A percentile compares a stretch with the other conserved stretches of the same genome.
Evolutionary conservation across 92 coral and sea anemone genomes (phyloP).

Genomic region (Epizoanthus illoricatus): DNA sequence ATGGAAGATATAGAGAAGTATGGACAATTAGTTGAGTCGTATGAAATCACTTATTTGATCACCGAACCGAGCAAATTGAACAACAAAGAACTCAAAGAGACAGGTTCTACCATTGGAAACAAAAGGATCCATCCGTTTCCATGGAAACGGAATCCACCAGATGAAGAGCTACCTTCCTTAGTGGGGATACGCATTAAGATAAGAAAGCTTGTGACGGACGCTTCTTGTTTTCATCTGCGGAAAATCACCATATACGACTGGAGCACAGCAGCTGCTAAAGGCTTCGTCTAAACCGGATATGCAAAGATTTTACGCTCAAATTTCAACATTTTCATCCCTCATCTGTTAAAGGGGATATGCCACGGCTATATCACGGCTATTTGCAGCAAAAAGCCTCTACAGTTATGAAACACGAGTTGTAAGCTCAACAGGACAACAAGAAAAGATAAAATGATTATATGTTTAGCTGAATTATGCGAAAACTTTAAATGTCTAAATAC

Average conservation of each 20-base stretch:
- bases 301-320: too few species aligned
- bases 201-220: slow-evolving; percentile 50
- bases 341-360: too few species aligned
- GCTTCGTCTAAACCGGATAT: slow-evolving; percentile 1
- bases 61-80: slow-evolving; percentile 14
- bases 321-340: too few species aligned
- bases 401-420: too few species aligned
- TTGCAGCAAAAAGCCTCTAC: too few species aligned
- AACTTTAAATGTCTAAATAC: too few species aligned
- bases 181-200: slow-evolving; percentile 55
- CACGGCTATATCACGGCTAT: too few species aligned
- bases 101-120: slow-evolving; percentile 71
- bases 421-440: too few species aligned
- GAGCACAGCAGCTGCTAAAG: slow-evolving; percentile 53
- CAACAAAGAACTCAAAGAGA: neutral
- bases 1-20: slow-evolving; percentile 66
- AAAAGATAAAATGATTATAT: too few species aligned
- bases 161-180: slow-evolving; percentile 17
- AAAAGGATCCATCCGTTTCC: slow-evolving; percentile 83
- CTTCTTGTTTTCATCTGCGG: slow-evolving; percentile 42
- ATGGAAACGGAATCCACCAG: neutral
- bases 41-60: slow-evolving; percentile 48
- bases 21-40: slow-evolving; percentile 66
- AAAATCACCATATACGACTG: slow-evolving; percentile 70
- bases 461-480: too few species aligned